A percentile compares a stretch with the other conserved stretches of the same genome.
phyloP scores from a whole-genome alignment of 2,113 vertebrate genomes.

The Triplophysa rosa region DNA sequence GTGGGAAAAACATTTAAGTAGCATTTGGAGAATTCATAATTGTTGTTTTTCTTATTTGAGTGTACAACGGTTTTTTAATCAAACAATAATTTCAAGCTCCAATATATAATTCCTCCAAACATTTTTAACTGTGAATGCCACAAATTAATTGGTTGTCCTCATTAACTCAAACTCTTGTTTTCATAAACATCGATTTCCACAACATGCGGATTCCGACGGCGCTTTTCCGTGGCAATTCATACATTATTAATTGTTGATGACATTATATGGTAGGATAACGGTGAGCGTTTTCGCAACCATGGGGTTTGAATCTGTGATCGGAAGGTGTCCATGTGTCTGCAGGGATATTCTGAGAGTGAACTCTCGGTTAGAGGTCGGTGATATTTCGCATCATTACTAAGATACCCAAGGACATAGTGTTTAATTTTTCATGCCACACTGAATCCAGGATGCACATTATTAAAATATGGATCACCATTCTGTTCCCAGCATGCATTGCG shows the following conservation, averaged over 20 bases:
- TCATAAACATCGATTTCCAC: conserved; percentile 10
- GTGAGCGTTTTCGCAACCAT: neutral
- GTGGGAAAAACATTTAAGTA: neutral
- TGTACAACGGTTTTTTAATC: neutral
- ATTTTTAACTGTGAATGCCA: neutral
- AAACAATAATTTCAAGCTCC: neutral
- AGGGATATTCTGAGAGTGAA: conserved; percentile 37
- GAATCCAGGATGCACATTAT: conserved; percentile 38
- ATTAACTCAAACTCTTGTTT: neutral
- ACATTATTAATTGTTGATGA: conserved; percentile 15
- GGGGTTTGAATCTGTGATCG: conserved; percentile 8
- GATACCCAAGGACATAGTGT: conserved; percentile 40
- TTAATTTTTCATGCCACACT: conserved; percentile 49
- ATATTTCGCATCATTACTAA: conserved; percentile 47
- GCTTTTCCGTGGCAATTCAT: neutral
- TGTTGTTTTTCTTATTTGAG: neutral
- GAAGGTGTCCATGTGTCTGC: neutral
- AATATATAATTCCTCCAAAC: conserved; percentile 3
- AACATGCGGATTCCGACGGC: neutral
- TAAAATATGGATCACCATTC: conserved; percentile 52
- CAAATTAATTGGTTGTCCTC: conserved; percentile 10
- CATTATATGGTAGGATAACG: conserved; percentile 16
- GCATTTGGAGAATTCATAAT: neutral
- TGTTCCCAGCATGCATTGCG: conserved; percentile 13
- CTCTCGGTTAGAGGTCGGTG: conserved; percentile 21